These are phyloP conservation scores for Drosophila dives DNA, from an alignment of 2,888 invertebrate genomes.

Conservation along the genomic window DNA sequence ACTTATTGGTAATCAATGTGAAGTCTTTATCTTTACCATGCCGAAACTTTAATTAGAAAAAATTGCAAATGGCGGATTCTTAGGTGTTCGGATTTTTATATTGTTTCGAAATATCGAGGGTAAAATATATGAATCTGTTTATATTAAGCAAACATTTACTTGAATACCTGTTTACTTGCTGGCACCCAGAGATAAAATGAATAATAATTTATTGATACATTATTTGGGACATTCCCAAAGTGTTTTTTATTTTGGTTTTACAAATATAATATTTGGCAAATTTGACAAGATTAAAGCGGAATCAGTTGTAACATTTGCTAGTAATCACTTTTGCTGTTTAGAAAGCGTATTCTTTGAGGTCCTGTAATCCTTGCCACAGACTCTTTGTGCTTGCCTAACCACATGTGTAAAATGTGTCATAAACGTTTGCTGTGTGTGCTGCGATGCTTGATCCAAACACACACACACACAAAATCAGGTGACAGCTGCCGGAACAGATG, in stretches of 20 bases:
- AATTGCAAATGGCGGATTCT: not conserved
- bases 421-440: slow-evolving; percentile 63
- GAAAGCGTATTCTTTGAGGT: slow-evolving; percentile 2
- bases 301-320: not conserved
- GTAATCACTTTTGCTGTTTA: slow-evolving; percentile 21
- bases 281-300: not conserved
- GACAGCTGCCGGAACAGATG: slow-evolving; percentile 14
- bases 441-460: slow-evolving; percentile 37
- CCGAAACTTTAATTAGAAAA: not conserved
- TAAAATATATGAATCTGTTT: not conserved
- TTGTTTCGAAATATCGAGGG: not conserved
- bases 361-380: not conserved
- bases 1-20: too few species aligned
- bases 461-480: slow-evolving; percentile 35
- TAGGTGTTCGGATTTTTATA: not conserved
- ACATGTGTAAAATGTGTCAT: slow-evolving; percentile 75
- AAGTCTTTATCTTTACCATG: not conserved
- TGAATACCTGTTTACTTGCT: not conserved
- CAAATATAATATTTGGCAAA: not conserved
- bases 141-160: not conserved
- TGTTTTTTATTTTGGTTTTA: not conserved
- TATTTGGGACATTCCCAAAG: not conserved
- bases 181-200: not conserved
- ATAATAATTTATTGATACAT: not conserved
- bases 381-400: slow-evolving; percentile 51